phyloP scores from a whole-genome alignment of 2,797 vertebrate species.

The Octomys mimax region DNA sequence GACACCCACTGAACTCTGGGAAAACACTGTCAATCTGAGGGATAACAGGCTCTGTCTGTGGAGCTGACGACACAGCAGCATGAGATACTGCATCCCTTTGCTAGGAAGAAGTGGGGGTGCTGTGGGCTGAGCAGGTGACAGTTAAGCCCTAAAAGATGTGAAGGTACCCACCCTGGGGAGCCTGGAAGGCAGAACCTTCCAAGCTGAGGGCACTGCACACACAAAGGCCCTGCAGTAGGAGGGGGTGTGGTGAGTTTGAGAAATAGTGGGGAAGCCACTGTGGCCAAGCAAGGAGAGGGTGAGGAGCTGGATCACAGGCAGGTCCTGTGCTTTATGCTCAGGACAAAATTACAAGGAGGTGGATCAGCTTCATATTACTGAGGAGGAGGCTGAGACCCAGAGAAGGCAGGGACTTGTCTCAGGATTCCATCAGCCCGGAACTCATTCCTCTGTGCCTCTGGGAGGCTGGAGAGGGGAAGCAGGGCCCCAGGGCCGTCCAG shows the following conservation, averaged over 20 bases:
- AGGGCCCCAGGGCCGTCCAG: neutral
- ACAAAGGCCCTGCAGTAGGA: slow-evolving; percentile 49
- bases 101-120: neutral
- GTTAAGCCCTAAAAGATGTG: neutral
- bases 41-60: neutral
- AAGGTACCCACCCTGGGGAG: neutral
- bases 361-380: neutral
- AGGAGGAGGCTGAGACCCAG: neutral
- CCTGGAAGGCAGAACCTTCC: neutral
- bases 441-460: accelerated
- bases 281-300: neutral
- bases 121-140: neutral
- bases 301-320: neutral
- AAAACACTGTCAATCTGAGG: neutral
- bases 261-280: neutral
- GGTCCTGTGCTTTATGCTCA: neutral
- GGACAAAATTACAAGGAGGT: neutral
- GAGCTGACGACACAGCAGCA: neutral
- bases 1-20: neutral
- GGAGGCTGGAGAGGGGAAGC: too few species aligned
- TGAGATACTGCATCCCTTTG: neutral
- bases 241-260: neutral
- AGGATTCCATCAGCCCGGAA: neutral
- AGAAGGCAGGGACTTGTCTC: neutral
- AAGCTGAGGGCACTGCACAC: neutral